phyloP scores from a whole-genome alignment of 2,113 vertebrate species.

The Synchiropus splendidus region DNA sequence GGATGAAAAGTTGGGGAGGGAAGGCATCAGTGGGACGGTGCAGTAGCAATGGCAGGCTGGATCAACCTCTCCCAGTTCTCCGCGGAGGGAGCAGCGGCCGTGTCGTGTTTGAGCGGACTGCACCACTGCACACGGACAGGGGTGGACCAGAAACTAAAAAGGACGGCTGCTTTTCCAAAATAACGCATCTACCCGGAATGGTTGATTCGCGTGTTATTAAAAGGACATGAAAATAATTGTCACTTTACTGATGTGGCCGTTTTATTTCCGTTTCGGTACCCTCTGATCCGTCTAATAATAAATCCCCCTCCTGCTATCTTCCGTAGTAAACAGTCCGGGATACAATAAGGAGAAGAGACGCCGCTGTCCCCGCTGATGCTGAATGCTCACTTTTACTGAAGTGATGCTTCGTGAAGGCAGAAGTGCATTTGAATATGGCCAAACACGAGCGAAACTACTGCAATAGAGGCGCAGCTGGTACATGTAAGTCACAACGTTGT shows the following conservation, averaged over 20 bases:
- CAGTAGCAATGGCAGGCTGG: constrained; percentile 53
- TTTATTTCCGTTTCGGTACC: rapidly evolving
- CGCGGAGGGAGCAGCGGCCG: constrained; percentile 53
- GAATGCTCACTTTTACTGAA: constrained; percentile 45
- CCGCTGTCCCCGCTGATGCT: constrained; percentile 53
- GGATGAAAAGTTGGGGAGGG: constrained; percentile 51
- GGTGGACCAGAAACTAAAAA: not conserved
- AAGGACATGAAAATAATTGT: rapidly evolving
- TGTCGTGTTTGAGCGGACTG: constrained; percentile 62
- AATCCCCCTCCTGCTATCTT: constrained; percentile 14
- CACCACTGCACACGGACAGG: constrained; percentile 48
- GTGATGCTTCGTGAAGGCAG: constrained; percentile 12
- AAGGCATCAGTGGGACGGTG: constrained; percentile 38
- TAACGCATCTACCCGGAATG: too few relatives aligned
- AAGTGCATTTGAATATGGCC: too few relatives aligned
- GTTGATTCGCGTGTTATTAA: not conserved
- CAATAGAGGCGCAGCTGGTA: too few relatives aligned
- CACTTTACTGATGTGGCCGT: too few relatives aligned
- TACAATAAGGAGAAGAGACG: constrained; percentile 54
- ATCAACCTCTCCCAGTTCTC: constrained; percentile 48
- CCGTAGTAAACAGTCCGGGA: constrained; percentile 40
- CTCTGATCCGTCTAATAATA: not conserved
- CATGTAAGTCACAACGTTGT: too few relatives aligned
- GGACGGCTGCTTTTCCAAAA: constrained; percentile 3
- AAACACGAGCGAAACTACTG: too few relatives aligned